A percentile compares a stretch with the other conserved stretches of the same genome.
phyloP scores from a whole-genome alignment of 2,113 vertebrate species.

The Sitta europaea region DNA sequence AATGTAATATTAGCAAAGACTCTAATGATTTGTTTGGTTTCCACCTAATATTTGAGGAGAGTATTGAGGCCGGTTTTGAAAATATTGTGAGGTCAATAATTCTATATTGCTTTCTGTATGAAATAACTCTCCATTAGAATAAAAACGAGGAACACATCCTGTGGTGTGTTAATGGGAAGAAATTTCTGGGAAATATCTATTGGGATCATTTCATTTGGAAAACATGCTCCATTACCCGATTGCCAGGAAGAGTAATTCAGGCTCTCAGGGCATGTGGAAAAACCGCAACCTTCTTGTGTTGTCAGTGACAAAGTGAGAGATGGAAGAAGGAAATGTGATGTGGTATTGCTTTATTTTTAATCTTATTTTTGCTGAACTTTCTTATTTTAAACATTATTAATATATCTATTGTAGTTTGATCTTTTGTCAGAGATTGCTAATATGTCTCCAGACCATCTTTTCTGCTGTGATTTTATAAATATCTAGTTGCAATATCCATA shows the following conservation, averaged over 20 bases:
- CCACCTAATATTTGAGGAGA: background rate
- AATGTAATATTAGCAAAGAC: background rate
- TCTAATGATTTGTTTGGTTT: background rate
- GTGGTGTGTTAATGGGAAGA: background rate
- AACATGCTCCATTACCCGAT: background rate
- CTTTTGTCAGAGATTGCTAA: background rate
- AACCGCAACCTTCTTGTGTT: background rate
- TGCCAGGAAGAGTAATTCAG: background rate
- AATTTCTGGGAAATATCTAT: background rate
- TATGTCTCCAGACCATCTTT: background rate
- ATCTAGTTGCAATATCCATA: background rate
- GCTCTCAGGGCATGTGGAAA: background rate
- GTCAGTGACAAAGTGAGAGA: background rate
- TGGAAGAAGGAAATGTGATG: background rate
- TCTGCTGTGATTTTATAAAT: background rate
- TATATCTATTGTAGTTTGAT: background rate
- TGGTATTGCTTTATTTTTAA: background rate
- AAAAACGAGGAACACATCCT: background rate
- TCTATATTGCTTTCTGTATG: background rate
- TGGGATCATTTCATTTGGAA: background rate
- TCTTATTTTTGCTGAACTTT: background rate
- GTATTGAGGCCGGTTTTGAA: background rate
- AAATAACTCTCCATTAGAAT: fast-evolving
- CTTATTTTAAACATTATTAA: background rate
- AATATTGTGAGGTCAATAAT: background rate